Evolutionary conservation across 1,140 invertebrate species (phyloP), one percentile per base, ranked within the genome.

Genomic region (Zaprionus kolodkinae): DNA sequence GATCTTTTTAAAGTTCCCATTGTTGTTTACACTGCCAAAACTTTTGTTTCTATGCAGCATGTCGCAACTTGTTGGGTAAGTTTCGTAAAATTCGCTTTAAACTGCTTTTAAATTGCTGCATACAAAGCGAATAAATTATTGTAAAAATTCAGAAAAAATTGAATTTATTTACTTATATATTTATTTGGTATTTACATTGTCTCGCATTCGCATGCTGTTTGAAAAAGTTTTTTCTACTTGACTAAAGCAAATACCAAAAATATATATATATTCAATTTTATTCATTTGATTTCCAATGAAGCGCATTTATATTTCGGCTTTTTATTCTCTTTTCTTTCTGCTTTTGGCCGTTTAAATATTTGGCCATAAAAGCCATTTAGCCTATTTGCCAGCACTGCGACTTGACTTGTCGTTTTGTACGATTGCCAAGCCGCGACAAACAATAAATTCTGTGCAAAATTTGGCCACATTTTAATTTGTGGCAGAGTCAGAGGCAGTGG

Each of bases 391-490:
- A 72, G 55, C 72, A 59, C 60, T 65, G 65, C 69, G 72, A 72
- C 70, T 68, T 77, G 48, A 72, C 70, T 68, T 77, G 48, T 75
- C 64, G 65, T 61, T 45, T 36, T 72, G 45, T 69, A 50, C 63
- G 56, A 70, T 77, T 75, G 77, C 67, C 62, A 84, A 67, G 73
- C 56, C 81, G 78, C 68, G 84, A 72, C 74, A 81, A 78, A 84
- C 81, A 89, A 88, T 88, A 88, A 88, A 88, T 88, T 87, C 66
- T 84, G 68, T 45, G 74, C 59, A 45, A 76, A 88, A 80, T 87
- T 78, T 82, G 71, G 80, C 85, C 84, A 89, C 85, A 89, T 88
- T 88, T 88, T 88, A 88, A 88, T 88, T 88, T 88, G 84, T 88
- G 84, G 80, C 80, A 72, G 55, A 73, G 30, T 30, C 13, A 48